These are phyloP conservation scores for Archilochus colubris DNA, from an alignment of 2,113 vertebrate species.

Conservation along the genomic window DNA sequence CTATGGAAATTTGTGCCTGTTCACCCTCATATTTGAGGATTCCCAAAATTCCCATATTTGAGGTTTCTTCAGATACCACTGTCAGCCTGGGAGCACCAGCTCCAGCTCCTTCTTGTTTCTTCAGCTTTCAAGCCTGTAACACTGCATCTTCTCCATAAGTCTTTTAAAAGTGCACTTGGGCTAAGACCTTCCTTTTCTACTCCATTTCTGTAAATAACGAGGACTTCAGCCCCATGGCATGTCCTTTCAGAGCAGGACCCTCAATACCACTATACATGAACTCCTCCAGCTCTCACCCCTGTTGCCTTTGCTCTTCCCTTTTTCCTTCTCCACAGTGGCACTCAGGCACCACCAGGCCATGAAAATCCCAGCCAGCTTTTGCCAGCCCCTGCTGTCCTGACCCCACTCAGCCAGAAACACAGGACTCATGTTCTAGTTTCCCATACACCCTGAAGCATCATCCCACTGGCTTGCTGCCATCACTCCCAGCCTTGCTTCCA, in stretches of 20 bases:
- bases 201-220: not conserved
- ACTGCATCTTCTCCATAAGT: not conserved
- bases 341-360: not conserved
- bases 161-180: not conserved
- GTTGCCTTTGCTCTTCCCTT: not conserved
- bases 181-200: not conserved
- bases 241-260: not conserved
- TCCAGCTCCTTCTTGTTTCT: not conserved
- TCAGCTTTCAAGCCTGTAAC: not conserved
- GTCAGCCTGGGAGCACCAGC: not conserved
- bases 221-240: not conserved
- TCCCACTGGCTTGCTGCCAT: too few relatives aligned
- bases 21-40: not conserved
- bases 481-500: not conserved
- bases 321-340: not conserved
- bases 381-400: not conserved
- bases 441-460: accelerated
- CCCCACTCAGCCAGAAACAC: not conserved
- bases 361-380: not conserved
- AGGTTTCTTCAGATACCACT: not conserved
- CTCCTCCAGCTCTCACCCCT: not conserved
- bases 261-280: not conserved
- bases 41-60: not conserved
- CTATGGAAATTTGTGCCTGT: not conserved
- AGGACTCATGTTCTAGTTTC: not conserved